phyloP scores from a whole-genome alignment of 2,113 vertebrate species.

The Zapornia atra region DNA sequence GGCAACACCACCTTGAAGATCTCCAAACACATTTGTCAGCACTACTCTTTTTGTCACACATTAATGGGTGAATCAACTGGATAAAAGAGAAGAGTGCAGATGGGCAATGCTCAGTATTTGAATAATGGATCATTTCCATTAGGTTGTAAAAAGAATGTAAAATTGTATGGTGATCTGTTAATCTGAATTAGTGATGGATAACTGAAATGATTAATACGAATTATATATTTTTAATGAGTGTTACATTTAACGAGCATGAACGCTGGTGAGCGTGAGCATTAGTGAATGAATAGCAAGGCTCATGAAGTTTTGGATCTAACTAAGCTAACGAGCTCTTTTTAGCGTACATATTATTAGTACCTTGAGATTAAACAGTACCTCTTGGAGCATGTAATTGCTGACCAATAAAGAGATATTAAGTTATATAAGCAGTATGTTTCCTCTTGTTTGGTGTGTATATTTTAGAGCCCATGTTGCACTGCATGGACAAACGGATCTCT shows the following conservation, averaged over 20 bases:
- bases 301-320: not conserved
- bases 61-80: not conserved
- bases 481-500: not conserved
- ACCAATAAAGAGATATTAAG: not conserved
- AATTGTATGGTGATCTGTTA: slow-evolving; percentile 44
- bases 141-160: slow-evolving; percentile 60
- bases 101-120: not conserved
- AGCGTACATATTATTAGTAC: not conserved
- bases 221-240: slow-evolving; percentile 59
- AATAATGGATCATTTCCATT: slow-evolving; percentile 52
- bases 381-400: not conserved
- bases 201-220: slow-evolving; percentile 49
- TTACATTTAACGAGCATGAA: slow-evolving; percentile 29
- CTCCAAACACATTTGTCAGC: not conserved
- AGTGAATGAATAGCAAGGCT: slow-evolving; percentile 4
- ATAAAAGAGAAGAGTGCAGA: not conserved
- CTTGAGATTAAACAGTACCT: slow-evolving; percentile 2
- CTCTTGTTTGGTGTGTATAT: not conserved
- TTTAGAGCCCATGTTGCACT: not conserved
- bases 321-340: not conserved
- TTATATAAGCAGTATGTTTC: not conserved
- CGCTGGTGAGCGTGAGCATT: not conserved
- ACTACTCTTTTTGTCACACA: not conserved
- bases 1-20: not conserved
- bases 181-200: slow-evolving; percentile 52